Evolutionary conservation across 2,888 invertebrate species (phyloP).

Genomic region (Scaptomyza cyrtandrae): DNA sequence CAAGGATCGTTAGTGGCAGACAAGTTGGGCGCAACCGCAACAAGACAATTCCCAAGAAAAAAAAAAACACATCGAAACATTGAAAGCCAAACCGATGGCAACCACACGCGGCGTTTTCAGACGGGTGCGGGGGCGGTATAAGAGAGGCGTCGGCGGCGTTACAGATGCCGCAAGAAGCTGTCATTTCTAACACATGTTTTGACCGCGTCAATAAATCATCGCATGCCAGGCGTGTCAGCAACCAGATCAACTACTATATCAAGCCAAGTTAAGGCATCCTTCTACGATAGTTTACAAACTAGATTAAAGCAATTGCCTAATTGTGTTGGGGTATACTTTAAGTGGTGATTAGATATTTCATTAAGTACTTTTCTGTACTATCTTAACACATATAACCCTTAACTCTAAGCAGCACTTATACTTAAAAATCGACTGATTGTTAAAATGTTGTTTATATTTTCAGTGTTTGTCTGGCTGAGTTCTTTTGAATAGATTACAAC

Average conservation of each 20-base stretch:
- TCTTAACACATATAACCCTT: no score
- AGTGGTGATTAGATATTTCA: no score
- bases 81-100: conserved; percentile 27
- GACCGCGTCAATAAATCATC: conserved; percentile 85
- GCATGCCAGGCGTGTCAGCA: conserved; percentile 75
- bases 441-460: no score
- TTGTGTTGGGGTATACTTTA: background rate
- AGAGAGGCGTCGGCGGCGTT: conserved; percentile 68
- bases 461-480: background rate
- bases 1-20: conserved; percentile 81
- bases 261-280: background rate
- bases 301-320: background rate
- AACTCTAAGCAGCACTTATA: background rate
- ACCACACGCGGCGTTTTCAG: conserved; percentile 75
- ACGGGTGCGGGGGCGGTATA: conserved; percentile 18
- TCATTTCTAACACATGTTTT: conserved; percentile 85
- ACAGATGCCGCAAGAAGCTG: conserved; percentile 83
- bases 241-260: conserved; percentile 9
- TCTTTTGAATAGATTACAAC: conserved; percentile 5
- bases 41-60: conserved; percentile 79
- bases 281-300: conserved; percentile 1
- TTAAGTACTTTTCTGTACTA: no score
- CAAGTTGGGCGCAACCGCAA: conserved; percentile 84
- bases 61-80: conserved; percentile 42
- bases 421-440: no score